Conservation (phyloP, 2,888 invertebrate genomes). For the Rhorus exstirpatorius region DNA sequence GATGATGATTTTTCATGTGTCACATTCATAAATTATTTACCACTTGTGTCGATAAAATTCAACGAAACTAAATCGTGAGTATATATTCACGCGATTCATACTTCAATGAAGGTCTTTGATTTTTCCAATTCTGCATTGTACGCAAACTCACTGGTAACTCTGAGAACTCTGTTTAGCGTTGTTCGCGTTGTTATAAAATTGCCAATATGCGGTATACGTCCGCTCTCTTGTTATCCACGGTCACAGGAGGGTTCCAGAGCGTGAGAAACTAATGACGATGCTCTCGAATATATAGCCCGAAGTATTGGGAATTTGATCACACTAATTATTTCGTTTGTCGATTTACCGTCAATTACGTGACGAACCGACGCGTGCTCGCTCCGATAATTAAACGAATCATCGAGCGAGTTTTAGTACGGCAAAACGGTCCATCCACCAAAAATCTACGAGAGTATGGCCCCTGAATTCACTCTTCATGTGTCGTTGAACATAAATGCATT, state of each 20-base stretch:
- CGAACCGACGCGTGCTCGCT: slow-evolving; percentile 51
- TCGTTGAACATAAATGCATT: too few species aligned
- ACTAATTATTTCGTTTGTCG: slow-evolving; percentile 61
- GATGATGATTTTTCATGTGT: slow-evolving; percentile 2
- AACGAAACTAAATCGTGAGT: too few species aligned
- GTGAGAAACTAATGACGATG: neutral
- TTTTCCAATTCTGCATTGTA: neutral
- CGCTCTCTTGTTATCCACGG: neutral
- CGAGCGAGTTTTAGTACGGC: neutral
- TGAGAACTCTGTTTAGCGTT: too few species aligned
- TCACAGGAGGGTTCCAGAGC: neutral
- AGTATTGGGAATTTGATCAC: slow-evolving; percentile 47
- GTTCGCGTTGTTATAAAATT: neutral
- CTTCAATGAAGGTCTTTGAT: neutral
- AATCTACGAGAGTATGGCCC: too few species aligned
- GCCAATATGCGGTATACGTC: neutral
- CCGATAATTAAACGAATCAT: slow-evolving; percentile 55
- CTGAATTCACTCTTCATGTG: too few species aligned
- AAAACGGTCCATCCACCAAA: neutral
- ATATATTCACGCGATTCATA: neutral
- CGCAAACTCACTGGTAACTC: neutral
- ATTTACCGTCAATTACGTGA: slow-evolving; percentile 63
- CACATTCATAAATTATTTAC: neutral
- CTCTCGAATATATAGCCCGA: slow-evolving; percentile 7
- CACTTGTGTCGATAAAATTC: slow-evolving; percentile 3